Evolutionary conservation across 2,888 invertebrate species (phyloP).

Genomic region (Pollenia labialis): DNA sequence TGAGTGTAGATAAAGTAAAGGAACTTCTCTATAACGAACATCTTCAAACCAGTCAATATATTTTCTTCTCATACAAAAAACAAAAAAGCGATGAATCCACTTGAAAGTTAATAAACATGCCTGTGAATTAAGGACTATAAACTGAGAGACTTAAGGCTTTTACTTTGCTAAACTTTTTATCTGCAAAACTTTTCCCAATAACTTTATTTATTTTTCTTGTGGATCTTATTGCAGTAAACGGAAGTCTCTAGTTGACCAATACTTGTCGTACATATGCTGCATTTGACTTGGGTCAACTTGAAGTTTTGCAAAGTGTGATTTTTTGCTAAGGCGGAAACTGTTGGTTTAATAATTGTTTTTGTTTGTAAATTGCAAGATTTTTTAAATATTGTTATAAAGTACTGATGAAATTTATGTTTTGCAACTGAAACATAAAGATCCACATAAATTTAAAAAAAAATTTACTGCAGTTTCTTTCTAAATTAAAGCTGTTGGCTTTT

Average conservation of each 20-base stretch:
- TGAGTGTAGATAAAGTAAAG: conserved; percentile 69
- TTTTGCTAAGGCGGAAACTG: conserved; percentile 23
- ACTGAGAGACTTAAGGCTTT: conserved; percentile 23
- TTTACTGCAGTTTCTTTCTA: conserved; percentile 27
- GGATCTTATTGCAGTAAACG: conserved; percentile 38
- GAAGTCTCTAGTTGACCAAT: conserved; percentile 65
- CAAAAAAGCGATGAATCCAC: conserved; percentile 52
- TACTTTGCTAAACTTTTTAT: conserved; percentile 60
- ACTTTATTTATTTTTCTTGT: conserved; percentile 56
- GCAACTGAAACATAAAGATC: background rate
- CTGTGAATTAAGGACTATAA: conserved; percentile 1
- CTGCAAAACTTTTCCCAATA: conserved; percentile 42
- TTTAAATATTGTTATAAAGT: background rate
- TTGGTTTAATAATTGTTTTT: conserved; percentile 61
- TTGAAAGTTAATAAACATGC: conserved; percentile 15
- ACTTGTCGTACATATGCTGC: conserved; percentile 53
- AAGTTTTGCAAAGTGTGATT: conserved; percentile 38
- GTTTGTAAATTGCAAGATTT: conserved; percentile 1
- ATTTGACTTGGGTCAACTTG: conserved; percentile 60
- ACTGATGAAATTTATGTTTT: conserved; percentile 2
- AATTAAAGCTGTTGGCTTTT: conserved; percentile 53
- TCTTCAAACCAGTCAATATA: conserved; percentile 40
- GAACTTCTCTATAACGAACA: conserved; percentile 16
- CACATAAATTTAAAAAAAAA: background rate
- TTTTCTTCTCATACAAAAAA: conserved; percentile 12